phyloP scores from a whole-genome alignment of 2,797 vertebrate species.

The Oceanodroma leucorhoa region DNA sequence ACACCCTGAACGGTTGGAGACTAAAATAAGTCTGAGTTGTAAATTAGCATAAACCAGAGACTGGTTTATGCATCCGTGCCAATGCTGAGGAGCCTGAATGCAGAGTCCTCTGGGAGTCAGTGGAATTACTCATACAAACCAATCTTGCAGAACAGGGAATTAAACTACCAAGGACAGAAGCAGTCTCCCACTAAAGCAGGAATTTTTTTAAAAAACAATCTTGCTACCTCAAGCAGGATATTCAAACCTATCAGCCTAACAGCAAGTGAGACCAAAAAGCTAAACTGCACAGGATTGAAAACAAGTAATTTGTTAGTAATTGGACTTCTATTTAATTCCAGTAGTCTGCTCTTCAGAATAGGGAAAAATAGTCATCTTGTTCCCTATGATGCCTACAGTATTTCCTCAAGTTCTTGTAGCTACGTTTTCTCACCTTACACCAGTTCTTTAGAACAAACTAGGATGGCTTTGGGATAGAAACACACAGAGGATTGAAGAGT shows the following conservation, averaged over 20 bases:
- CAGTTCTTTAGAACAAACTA: not conserved
- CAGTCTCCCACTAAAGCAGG: not conserved
- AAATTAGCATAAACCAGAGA: not conserved
- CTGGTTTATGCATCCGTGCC: not conserved
- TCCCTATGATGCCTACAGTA: not conserved
- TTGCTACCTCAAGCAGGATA: not conserved
- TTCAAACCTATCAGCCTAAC: not conserved
- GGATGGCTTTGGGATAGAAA: not conserved
- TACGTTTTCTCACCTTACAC: not conserved
- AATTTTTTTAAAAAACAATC: not conserved
- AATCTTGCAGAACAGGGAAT: not conserved
- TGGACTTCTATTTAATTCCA: not conserved
- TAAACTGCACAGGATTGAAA: not conserved
- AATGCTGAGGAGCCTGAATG: not conserved
- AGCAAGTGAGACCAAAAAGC: not conserved
- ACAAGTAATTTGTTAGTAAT: not conserved
- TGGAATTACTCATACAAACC: not conserved
- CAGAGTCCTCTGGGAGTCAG: not conserved
- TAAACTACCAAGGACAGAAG: conserved; percentile 1
- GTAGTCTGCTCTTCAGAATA: not conserved
- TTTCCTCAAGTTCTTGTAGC: not conserved
- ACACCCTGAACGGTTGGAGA: not conserved
- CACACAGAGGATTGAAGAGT: not conserved
- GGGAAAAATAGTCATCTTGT: not conserved
- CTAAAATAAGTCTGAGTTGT: not conserved